Conservation (phyloP, 2,113 vertebrate genomes). For the Pyxicephalus adspersus region DNA sequence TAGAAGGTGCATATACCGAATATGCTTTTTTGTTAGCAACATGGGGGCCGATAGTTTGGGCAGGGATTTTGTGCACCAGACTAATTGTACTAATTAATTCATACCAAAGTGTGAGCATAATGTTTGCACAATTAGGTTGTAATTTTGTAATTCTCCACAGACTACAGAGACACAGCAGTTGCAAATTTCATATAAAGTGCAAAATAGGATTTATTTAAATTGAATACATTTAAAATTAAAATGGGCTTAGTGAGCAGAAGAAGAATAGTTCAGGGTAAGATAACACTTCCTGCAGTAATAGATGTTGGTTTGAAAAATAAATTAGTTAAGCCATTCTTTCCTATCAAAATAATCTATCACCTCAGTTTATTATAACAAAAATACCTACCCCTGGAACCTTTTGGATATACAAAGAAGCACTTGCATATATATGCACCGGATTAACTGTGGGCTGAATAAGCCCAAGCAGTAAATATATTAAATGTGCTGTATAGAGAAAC, state of each 20-base stretch:
- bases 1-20: slow-evolving; percentile 38
- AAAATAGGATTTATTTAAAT: slow-evolving; percentile 59
- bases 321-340: slow-evolving; percentile 42
- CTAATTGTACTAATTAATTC: slow-evolving; percentile 63
- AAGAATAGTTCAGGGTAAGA: slow-evolving; percentile 36
- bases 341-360: slow-evolving; percentile 1
- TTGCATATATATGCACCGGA: slow-evolving; percentile 8
- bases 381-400: slow-evolving; percentile 7
- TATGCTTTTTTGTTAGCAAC: slow-evolving; percentile 51
- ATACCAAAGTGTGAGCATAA: slow-evolving; percentile 59
- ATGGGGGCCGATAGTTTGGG: slow-evolving; percentile 58
- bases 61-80: slow-evolving; percentile 60
- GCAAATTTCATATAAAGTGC: slow-evolving; percentile 61
- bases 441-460: not conserved
- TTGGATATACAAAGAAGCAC: slow-evolving; percentile 30
- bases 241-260: slow-evolving; percentile 45
- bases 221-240: slow-evolving; percentile 61
- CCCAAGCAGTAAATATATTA: too few relatives aligned
- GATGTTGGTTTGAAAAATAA: slow-evolving; percentile 43
- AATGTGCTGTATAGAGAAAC: too few relatives aligned
- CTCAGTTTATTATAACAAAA: slow-evolving; percentile 14
- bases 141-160: slow-evolving; percentile 60
- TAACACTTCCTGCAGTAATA: slow-evolving; percentile 47
- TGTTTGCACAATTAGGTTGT: slow-evolving; percentile 62
- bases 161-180: slow-evolving; percentile 65